phyloP scores from a whole-genome alignment of 1,140 invertebrate species.

The Pseudachorutes palmiensis region DNA sequence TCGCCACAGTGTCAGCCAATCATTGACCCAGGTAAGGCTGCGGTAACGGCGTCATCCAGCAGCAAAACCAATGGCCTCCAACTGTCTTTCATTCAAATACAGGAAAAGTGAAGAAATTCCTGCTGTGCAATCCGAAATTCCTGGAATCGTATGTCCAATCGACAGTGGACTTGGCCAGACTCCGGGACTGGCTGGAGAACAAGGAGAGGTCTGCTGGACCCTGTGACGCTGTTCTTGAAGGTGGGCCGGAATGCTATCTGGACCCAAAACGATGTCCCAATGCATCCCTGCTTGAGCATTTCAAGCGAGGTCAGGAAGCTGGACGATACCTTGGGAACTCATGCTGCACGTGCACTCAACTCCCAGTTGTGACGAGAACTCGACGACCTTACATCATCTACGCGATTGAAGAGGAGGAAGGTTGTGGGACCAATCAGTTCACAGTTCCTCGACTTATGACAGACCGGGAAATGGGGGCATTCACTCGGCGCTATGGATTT shows the following conservation, averaged over 20 bases:
- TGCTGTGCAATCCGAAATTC: conserved; percentile 3
- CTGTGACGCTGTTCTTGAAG: too few relatives aligned
- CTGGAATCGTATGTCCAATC: not conserved
- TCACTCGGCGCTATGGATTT: conserved; percentile 1
- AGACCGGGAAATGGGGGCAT: not conserved
- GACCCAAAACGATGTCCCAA: too few relatives aligned
- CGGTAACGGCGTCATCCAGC: not conserved
- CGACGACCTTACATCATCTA: conserved; percentile 10
- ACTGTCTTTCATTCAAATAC: not conserved
- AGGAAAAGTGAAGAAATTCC: not conserved
- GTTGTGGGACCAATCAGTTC: not conserved
- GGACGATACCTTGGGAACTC: not conserved
- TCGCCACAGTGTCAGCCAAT: too few relatives aligned
- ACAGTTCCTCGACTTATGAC: not conserved
- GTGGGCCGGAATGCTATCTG: too few relatives aligned
- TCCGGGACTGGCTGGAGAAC: not conserved
- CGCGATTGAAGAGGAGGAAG: not conserved
- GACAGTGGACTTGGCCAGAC: not conserved
- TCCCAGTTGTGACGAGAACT: not conserved
- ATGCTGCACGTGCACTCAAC: not conserved
- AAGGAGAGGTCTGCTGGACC: not conserved
- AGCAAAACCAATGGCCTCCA: not conserved
- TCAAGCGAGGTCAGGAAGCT: not conserved
- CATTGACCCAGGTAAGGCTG: not conserved
- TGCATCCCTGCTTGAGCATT: not conserved